Percentiles rank a stretch among this genome's conserved stretches.
phyloP scores from a whole-genome alignment of 2,113 vertebrate species.

The Lepus americanus region DNA sequence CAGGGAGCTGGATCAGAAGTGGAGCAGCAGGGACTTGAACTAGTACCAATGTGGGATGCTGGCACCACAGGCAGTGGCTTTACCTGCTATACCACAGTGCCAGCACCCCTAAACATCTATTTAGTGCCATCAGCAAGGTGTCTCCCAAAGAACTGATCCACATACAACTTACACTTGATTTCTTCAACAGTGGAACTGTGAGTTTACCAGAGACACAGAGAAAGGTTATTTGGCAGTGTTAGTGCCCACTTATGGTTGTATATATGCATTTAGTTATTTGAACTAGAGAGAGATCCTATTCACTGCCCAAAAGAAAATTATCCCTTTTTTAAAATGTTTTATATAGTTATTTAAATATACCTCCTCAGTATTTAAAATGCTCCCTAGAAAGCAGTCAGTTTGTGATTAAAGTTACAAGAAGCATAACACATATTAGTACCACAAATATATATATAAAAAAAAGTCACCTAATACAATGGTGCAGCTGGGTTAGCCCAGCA shows the following conservation, averaged over 20 bases:
- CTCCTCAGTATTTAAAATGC: constrained; percentile 20
- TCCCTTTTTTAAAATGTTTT: background rate
- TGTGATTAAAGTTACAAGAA: background rate
- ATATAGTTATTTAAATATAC: background rate
- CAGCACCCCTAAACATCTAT: background rate
- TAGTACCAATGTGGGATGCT: too few species aligned
- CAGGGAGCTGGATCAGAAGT: too few species aligned
- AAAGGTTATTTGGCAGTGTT: background rate
- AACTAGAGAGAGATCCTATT: too few species aligned
- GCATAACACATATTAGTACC: background rate
- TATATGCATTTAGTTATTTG: too few species aligned
- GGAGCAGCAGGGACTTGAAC: too few species aligned
- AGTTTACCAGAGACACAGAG: background rate
- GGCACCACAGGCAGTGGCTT: too few species aligned
- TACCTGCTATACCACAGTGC: background rate
- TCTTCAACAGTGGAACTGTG: too few species aligned
- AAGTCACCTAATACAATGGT: too few species aligned
- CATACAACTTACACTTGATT: background rate
- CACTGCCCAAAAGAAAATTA: background rate
- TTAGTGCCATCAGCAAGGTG: background rate
- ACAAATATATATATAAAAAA: background rate
- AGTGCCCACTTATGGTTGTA: background rate
- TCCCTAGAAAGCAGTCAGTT: constrained; percentile 9
- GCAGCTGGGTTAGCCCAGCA: too few species aligned
- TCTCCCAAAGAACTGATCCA: background rate